phyloP scores from a whole-genome alignment of 2,888 invertebrate genomes.

The Erebia ligea region DNA sequence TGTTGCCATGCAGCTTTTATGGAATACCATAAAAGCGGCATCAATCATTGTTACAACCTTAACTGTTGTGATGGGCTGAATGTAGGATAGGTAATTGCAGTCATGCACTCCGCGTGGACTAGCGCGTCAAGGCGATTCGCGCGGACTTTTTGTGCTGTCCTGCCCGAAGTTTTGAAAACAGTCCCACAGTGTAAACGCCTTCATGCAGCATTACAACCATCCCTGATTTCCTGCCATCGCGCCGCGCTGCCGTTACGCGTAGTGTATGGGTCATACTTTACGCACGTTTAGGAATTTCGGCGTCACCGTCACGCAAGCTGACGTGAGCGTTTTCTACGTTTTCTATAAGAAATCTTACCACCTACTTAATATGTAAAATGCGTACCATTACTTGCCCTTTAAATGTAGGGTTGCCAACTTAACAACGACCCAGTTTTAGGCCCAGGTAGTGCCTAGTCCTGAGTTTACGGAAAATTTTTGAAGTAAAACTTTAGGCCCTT shows the following conservation, averaged over 20 bases:
- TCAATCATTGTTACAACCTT: too few species aligned
- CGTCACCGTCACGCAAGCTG: slow-evolving; percentile 1
- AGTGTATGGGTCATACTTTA: not conserved
- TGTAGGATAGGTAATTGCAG: too few species aligned
- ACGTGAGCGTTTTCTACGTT: slow-evolving; percentile 9
- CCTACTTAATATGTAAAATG: not conserved
- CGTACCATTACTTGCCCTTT: not conserved
- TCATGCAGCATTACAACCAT: too few species aligned
- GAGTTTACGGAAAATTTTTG: not conserved
- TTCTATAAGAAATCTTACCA: not conserved
- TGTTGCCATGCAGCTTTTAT: too few species aligned
- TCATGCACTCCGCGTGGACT: too few species aligned
- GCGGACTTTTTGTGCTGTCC: too few species aligned
- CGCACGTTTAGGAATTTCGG: not conserved
- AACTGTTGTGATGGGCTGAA: too few species aligned
- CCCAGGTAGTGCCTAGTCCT: not conserved
- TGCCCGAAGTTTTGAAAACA: too few species aligned
- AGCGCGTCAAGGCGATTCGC: too few species aligned
- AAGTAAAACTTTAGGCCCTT: too few species aligned
- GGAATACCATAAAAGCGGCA: too few species aligned
- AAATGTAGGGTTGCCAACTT: not conserved
- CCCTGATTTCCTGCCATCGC: too few species aligned
- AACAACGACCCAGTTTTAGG: not conserved
- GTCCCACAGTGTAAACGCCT: not conserved
- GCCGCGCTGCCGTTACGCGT: not conserved